Conservation (phyloP, 2,888 invertebrate genomes). For the Ophion costatus region DNA sequence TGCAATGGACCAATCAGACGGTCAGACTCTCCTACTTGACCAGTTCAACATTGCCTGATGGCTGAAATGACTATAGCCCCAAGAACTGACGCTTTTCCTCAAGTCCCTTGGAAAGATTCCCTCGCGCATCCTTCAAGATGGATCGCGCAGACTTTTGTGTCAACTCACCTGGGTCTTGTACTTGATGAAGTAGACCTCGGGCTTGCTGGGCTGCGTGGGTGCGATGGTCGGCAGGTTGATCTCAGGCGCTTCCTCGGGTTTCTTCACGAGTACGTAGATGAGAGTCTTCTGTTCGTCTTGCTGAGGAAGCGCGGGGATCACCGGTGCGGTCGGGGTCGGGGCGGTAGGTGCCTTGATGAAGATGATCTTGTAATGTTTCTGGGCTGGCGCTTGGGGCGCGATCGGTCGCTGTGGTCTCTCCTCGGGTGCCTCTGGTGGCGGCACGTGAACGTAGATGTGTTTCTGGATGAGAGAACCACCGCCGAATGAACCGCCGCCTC, state of each 20-base stretch:
- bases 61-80: background rate
- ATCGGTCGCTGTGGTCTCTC: constrained; percentile 88
- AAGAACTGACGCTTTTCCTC: background rate
- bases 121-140: background rate
- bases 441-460: constrained; percentile 95
- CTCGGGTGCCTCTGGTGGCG: constrained; percentile 92
- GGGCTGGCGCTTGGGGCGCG: constrained; percentile 88
- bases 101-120: background rate
- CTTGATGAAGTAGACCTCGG: constrained; percentile 95
- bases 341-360: constrained; percentile 96
- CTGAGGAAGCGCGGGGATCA: constrained; percentile 89
- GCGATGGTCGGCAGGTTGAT: constrained; percentile 90
- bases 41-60: background rate
- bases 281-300: constrained; percentile 95
- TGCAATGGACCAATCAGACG: background rate
- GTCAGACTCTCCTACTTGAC: background rate
- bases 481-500: constrained; percentile 79
- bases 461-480: constrained; percentile 90
- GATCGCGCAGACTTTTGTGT: no score
- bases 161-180: constrained; percentile 88
- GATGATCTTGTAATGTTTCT: constrained; percentile 96
- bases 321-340: constrained; percentile 92
- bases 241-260: constrained; percentile 93
- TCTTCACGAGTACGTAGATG: constrained; percentile 95
- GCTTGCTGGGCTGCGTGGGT: constrained; percentile 94